A percentile compares a stretch with the other conserved stretches of the same genome.
Conservation (phyloP, 2,113 vertebrate genomes). For the Mugil cephalus region DNA sequence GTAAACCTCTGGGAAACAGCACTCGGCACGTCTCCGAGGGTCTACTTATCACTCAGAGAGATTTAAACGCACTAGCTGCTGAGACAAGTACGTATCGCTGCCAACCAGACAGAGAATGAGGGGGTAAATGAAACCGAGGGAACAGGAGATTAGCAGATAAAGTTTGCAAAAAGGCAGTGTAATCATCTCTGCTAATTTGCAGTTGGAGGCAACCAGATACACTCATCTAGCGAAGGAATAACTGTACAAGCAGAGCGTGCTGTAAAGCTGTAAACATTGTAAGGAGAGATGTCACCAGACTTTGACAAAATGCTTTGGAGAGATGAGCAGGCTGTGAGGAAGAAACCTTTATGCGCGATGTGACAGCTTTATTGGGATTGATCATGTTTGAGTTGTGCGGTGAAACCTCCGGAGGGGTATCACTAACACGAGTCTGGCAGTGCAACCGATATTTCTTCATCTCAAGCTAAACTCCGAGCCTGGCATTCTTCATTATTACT, state of each 20-base stretch:
- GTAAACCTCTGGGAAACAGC: constrained; percentile 72
- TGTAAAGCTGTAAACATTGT: constrained; percentile 27
- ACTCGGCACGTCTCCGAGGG: constrained; percentile 58
- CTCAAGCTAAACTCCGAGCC: constrained; percentile 38
- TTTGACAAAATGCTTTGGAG: constrained; percentile 48
- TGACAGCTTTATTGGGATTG: constrained; percentile 74
- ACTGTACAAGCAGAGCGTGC: constrained; percentile 25
- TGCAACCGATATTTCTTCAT: constrained; percentile 54
- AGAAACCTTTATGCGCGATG: constrained; percentile 43
- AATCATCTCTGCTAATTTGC: constrained; percentile 65
- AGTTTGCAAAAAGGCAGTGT: constrained; percentile 46
- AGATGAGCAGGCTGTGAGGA: constrained; percentile 46
- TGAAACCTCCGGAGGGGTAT: constrained; percentile 67
- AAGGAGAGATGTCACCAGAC: constrained; percentile 39
- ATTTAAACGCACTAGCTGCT: constrained; percentile 51
- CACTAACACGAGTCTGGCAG: constrained; percentile 64
- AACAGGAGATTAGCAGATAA: constrained; percentile 58
- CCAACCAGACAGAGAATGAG: constrained; percentile 42
- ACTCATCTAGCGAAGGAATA: constrained; percentile 49
- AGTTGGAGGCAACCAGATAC: constrained; percentile 51
- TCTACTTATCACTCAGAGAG: constrained; percentile 70
- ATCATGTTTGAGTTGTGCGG: constrained; percentile 75
- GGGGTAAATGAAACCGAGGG: constrained; percentile 47
- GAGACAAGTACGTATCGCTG: constrained; percentile 65
- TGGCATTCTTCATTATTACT: constrained; percentile 50